Conservation (phyloP, 1,140 invertebrate species). For the Rhysida immarginata region DNA sequence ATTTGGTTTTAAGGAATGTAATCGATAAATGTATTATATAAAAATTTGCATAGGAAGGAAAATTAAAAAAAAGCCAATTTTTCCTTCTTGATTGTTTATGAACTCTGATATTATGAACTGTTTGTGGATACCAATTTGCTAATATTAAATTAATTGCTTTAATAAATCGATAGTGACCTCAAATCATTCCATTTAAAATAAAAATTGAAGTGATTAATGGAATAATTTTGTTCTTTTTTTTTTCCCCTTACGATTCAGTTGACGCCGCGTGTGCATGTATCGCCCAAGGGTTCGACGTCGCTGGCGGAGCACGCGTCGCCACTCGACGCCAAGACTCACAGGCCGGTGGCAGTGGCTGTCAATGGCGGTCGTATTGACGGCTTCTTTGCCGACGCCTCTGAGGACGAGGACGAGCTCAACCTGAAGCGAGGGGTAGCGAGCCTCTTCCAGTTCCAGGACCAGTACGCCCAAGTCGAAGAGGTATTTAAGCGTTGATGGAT, state of each 20-base stretch:
- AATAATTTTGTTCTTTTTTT: not conserved
- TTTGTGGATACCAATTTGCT: too few relatives aligned
- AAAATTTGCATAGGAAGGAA: too few relatives aligned
- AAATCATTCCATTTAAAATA: too few relatives aligned
- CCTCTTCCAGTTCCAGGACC: not conserved
- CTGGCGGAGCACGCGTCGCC: not conserved
- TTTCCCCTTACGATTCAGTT: not conserved
- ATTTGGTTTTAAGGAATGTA: too few relatives aligned
- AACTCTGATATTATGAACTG: too few relatives aligned
- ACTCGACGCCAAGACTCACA: not conserved
- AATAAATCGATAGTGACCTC: too few relatives aligned
- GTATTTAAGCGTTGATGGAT: too few relatives aligned
- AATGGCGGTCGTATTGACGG: not conserved
- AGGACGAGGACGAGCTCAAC: not conserved
- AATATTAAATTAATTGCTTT: too few relatives aligned
- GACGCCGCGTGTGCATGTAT: not conserved
- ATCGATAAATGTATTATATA: too few relatives aligned
- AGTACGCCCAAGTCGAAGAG: not conserved
- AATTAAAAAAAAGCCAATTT: too few relatives aligned
- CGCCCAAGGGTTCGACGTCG: not conserved
- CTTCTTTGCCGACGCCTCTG: not conserved
- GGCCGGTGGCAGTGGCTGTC: not conserved
- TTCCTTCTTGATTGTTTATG: too few relatives aligned
- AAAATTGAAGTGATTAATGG: too few relatives aligned
- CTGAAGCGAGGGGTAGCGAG: conserved; percentile 1